Conservation (phyloP, 2,888 invertebrate species). For the Psococerastis gibbosa region DNA sequence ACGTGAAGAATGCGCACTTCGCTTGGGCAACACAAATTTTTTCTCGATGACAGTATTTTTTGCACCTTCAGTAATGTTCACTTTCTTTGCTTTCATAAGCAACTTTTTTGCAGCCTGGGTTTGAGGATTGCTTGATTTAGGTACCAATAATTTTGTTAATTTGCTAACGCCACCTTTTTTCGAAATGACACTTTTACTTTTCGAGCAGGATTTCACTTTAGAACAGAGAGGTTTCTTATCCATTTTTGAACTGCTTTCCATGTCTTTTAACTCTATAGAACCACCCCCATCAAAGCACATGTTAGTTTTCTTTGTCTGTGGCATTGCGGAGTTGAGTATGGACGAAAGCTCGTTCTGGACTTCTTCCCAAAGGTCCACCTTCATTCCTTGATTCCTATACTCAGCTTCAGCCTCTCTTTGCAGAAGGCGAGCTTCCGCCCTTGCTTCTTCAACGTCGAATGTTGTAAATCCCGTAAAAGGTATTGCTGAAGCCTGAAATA, state of each 20-base stretch:
- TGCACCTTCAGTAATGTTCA: not conserved
- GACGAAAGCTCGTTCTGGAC: slow-evolving; percentile 13
- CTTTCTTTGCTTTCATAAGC: slow-evolving; percentile 24
- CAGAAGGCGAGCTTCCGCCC: slow-evolving; percentile 13
- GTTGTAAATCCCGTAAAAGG: slow-evolving; percentile 26
- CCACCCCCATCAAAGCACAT: slow-evolving; percentile 12
- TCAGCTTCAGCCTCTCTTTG: slow-evolving; percentile 16
- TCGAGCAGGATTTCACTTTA: slow-evolving; percentile 3
- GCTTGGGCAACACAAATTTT: slow-evolving; percentile 57
- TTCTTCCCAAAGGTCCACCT: slow-evolving; percentile 3
- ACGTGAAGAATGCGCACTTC: slow-evolving; percentile 68
- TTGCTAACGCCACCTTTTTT: not conserved
- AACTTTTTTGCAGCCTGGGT: slow-evolving; percentile 25
- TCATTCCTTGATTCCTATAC: slow-evolving; percentile 14
- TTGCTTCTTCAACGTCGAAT: slow-evolving; percentile 16
- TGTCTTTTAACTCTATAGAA: slow-evolving; percentile 13
- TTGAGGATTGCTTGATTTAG: slow-evolving; percentile 20
- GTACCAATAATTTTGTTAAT: slow-evolving; percentile 3
- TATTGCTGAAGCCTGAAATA: too few relatives aligned
- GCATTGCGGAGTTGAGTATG: slow-evolving; percentile 13
- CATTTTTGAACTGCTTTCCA: slow-evolving; percentile 12
- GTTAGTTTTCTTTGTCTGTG: slow-evolving; percentile 14
- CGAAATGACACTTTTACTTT: slow-evolving; percentile 4
- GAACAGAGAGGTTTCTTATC: slow-evolving; percentile 12
- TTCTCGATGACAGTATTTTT: slow-evolving; percentile 9